Conservation (phyloP, 2,113 vertebrate genomes). For the Aptenodytes patagonicus region DNA sequence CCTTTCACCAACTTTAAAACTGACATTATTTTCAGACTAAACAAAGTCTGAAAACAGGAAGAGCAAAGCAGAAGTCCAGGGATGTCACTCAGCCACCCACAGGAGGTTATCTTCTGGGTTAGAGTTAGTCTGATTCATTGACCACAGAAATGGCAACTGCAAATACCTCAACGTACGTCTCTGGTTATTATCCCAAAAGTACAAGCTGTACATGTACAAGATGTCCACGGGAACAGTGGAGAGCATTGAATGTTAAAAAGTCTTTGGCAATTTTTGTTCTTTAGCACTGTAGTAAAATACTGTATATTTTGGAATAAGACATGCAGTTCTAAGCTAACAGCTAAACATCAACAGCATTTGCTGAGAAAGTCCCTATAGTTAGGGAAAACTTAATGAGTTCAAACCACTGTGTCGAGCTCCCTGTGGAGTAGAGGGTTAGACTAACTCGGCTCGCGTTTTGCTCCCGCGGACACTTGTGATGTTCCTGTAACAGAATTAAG, state of each 20-base stretch:
- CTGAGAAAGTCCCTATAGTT: background rate
- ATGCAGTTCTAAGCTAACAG: background rate
- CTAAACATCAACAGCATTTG: background rate
- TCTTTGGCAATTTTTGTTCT: background rate
- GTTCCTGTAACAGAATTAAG: background rate
- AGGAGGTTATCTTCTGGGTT: background rate
- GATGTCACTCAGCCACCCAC: background rate
- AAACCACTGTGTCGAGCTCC: background rate
- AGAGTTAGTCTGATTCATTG: background rate
- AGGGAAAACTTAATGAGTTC: background rate
- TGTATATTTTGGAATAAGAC: background rate
- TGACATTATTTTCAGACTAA: background rate
- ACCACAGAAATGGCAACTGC: background rate
- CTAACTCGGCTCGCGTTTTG: rapidly evolving
- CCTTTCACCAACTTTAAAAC: background rate
- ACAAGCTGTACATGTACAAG: background rate
- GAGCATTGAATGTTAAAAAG: background rate
- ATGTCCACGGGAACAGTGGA: background rate
- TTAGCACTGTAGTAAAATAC: background rate
- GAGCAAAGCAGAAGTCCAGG: background rate
- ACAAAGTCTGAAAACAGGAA: background rate
- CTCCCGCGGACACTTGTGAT: background rate
- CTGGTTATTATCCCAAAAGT: background rate
- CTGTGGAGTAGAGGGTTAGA: background rate
- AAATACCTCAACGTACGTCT: background rate